phyloP scores from a whole-genome alignment of 2,797 vertebrate genomes.

The Anas flavirostris region DNA sequence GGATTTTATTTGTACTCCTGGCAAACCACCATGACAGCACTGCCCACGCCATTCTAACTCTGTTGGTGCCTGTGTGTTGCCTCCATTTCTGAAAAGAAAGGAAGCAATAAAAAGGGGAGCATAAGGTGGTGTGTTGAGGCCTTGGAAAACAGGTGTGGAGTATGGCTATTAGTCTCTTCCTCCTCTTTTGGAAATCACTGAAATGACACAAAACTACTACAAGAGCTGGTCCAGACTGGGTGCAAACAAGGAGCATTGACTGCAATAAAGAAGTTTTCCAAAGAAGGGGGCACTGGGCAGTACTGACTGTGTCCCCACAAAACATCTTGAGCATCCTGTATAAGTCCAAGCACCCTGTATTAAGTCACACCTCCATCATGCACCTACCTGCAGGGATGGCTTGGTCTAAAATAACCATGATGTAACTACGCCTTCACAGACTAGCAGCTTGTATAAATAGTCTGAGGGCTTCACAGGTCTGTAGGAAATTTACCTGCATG shows the following conservation, averaged over 20 bases:
- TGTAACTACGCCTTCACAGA: neutral
- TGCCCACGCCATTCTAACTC: neutral
- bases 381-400: neutral
- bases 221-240: neutral
- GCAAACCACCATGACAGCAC: fast-evolving
- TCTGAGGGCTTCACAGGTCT: neutral
- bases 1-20: neutral
- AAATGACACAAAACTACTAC: neutral
- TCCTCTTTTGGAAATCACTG: neutral
- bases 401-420: neutral
- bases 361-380: neutral
- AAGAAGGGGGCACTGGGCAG: neutral
- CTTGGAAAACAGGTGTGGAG: neutral
- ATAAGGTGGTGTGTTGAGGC: neutral
- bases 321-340: neutral
- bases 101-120: neutral
- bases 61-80: fast-evolving
- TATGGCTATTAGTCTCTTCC: neutral
- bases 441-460: neutral
- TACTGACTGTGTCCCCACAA: no score
- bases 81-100: neutral
- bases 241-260: neutral
- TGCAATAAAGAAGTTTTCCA: neutral
- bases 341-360: neutral
- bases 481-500: neutral